phyloP scores from a whole-genome alignment of 2,888 invertebrate species.

The Tetramorium bicarinatum region DNA sequence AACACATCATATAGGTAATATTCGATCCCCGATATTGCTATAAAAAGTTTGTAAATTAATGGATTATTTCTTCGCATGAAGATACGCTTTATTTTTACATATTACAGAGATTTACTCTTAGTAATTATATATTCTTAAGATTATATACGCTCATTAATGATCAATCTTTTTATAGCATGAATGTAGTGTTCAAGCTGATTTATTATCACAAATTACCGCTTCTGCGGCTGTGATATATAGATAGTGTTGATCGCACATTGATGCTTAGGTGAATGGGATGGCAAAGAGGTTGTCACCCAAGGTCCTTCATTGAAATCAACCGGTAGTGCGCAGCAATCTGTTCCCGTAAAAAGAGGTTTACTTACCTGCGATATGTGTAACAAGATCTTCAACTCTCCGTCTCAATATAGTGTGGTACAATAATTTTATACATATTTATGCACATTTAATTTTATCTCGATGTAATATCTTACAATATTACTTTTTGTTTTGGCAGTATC shows the following conservation, averaged over 20 bases:
- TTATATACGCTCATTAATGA: constrained; percentile 69
- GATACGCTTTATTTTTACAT: constrained; percentile 28
- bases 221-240: constrained; percentile 86
- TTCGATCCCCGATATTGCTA: constrained; percentile 35
- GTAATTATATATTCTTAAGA: constrained; percentile 42
- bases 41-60: constrained; percentile 54
- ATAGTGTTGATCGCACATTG: constrained; percentile 87
- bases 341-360: constrained; percentile 71
- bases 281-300: constrained; percentile 73
- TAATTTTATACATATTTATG: constrained; percentile 26
- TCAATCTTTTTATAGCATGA: constrained; percentile 84
- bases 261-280: constrained; percentile 85
- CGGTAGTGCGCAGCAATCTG: constrained; percentile 62
- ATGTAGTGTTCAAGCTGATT: constrained; percentile 86
- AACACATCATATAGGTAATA: constrained; percentile 4
- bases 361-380: constrained; percentile 83
- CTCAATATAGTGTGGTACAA: constrained; percentile 83
- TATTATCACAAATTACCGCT: constrained; percentile 84
- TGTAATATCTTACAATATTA: neutral
- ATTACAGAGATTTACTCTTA: constrained; percentile 25
- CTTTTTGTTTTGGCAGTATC: neutral
- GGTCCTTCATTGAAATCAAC: constrained; percentile 66
- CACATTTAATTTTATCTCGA: constrained; percentile 7
- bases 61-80: constrained; percentile 26
- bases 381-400: constrained; percentile 84